Evolutionary conservation across 2,113 vertebrate genomes (phyloP).

Genomic region (Crypturellus undulatus): DNA sequence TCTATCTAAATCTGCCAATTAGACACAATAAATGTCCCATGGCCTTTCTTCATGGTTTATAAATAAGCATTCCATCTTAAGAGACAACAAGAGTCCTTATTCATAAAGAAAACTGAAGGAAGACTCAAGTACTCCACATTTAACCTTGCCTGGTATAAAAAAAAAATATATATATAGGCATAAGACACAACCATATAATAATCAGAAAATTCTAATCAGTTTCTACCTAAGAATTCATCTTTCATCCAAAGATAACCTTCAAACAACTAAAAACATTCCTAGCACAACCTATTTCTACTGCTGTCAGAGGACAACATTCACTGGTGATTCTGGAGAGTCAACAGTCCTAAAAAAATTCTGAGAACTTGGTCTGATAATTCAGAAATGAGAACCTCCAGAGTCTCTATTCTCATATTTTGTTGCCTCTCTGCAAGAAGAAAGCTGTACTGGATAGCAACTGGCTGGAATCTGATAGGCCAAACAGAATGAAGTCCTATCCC

Average conservation of each 20-base stretch:
- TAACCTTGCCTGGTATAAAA: neutral
- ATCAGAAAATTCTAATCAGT: neutral
- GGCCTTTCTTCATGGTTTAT: neutral
- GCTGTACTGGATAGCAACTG: neutral
- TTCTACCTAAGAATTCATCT: neutral
- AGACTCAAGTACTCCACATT: neutral
- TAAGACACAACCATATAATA: neutral
- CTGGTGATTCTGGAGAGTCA: neutral
- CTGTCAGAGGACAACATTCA: neutral
- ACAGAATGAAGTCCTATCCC: neutral
- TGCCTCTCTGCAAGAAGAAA: neutral
- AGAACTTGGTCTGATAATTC: neutral
- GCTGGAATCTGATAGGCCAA: neutral
- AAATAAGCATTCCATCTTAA: neutral
- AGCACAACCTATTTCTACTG: neutral
- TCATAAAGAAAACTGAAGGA: neutral
- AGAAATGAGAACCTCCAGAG: neutral
- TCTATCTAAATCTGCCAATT: neutral
- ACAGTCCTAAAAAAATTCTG: neutral
- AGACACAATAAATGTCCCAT: neutral
- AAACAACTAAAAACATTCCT: neutral
- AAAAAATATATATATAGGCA: too few relatives aligned
- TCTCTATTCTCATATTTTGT: neutral
- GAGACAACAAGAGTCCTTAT: neutral
- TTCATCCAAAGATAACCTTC: neutral